These are phyloP conservation scores for Neocrepidodera transversa DNA, from an alignment of 2,888 invertebrate species.

Conservation along the genomic window DNA sequence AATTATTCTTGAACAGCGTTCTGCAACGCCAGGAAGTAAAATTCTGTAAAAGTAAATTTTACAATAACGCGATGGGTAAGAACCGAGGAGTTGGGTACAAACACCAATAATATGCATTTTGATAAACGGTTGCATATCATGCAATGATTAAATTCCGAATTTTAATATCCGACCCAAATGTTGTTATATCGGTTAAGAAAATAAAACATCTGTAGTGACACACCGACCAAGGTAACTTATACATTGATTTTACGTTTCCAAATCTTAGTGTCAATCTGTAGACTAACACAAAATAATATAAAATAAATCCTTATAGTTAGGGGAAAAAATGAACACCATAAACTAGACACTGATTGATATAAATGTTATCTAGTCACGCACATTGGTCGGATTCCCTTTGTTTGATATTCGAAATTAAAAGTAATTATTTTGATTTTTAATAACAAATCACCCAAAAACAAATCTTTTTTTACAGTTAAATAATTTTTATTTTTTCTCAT, in stretches of 20 bases:
- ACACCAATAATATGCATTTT: background rate
- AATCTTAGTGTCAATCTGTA: background rate
- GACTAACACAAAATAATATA: conserved; percentile 2
- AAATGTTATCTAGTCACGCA: conserved; percentile 5
- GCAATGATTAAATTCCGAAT: background rate
- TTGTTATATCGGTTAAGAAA: background rate
- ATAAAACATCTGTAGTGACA: background rate
- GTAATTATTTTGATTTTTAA: no score
- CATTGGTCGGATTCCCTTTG: background rate
- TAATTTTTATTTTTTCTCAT: no score
- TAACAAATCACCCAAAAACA: no score
- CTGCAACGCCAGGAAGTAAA: no score
- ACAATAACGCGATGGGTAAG: no score
- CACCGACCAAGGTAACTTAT: background rate
- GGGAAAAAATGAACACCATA: background rate
- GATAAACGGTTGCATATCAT: background rate
- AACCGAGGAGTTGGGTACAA: background rate
- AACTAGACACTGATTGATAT: conserved; percentile 16
- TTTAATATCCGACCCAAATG: background rate
- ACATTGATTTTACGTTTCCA: background rate
- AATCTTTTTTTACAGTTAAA: no score
- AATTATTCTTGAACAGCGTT: no score
- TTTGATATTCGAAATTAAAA: no score
- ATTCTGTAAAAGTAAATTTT: no score
- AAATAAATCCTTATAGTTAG: background rate